phyloP scores from a whole-genome alignment of 2,888 invertebrate species.

The Salpingus planirostris region DNA sequence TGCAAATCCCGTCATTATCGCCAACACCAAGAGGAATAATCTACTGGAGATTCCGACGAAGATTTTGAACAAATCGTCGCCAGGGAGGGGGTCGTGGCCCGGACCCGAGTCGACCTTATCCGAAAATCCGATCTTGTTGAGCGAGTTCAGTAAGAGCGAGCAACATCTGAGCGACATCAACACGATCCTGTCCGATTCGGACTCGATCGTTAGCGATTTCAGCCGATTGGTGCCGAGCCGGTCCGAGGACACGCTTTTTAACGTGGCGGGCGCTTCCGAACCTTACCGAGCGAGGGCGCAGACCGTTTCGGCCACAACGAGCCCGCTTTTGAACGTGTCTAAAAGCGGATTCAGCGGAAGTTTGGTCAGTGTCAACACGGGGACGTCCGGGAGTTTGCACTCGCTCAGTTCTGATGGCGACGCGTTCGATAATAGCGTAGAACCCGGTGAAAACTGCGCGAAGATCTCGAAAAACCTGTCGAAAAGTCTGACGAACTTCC shows the following conservation, averaged over 20 bases:
- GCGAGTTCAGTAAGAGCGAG: slow-evolving; percentile 76
- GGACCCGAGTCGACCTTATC: slow-evolving; percentile 59
- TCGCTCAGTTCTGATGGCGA: slow-evolving; percentile 60
- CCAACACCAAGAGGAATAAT: slow-evolving; percentile 43
- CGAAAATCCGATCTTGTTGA: slow-evolving; percentile 39
- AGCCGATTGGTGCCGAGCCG: slow-evolving; percentile 63
- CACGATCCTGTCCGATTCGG: slow-evolving; percentile 44
- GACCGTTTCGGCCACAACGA: slow-evolving; percentile 58
- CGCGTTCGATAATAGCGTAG: slow-evolving; percentile 33
- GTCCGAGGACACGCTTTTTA: slow-evolving; percentile 66
- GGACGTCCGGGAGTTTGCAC: slow-evolving; percentile 56
- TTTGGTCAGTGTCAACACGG: slow-evolving; percentile 53
- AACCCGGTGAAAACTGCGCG: background rate
- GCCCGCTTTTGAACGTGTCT: slow-evolving; percentile 57
- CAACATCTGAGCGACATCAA: slow-evolving; percentile 58
- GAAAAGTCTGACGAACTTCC: slow-evolving; percentile 39
- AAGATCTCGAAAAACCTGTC: slow-evolving; percentile 31
- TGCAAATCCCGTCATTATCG: slow-evolving; percentile 26
- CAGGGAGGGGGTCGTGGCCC: slow-evolving; percentile 79
- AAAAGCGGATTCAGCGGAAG: slow-evolving; percentile 55
- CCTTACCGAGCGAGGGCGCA: slow-evolving; percentile 32
- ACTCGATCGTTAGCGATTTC: slow-evolving; percentile 35
- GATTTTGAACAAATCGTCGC: slow-evolving; percentile 66
- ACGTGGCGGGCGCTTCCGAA: slow-evolving; percentile 29
- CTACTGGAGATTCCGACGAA: slow-evolving; percentile 60